Base-by-base conservation (phyloP, 2,888 invertebrate species). In the Tryphoninae sp. region DNA sequence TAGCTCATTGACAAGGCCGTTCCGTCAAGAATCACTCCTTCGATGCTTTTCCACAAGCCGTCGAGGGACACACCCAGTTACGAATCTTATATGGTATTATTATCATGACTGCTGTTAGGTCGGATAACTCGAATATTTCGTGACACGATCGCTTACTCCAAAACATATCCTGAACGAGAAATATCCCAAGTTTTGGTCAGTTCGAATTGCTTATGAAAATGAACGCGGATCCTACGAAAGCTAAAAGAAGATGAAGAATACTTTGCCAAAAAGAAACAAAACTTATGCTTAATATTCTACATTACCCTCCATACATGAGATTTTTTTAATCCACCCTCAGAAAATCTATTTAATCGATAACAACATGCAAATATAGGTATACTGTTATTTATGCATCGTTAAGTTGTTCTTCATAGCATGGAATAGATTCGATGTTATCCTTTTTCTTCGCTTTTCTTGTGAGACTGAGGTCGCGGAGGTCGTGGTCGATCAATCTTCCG, bases 1-100 rank as follows among this genome's bases (percentile, higher is more conserved):
- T 72, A 65, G 61, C 75, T 74, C 80, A 86, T 86, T 87, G 88
- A 87, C 88, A 89, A 89, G 89, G 89, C 80, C 88, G 77, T 76
- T 69, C 62, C 77, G 80, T 78, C 82, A 81, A 86, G 86, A 87
- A 78, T 81, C 51, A 58, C 78, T 67, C 62, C 45, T 62, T 23
- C 73, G 53, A 42, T 64, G 76, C 79, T 83, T 83, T 83, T 76
- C 33, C 80, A 80, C 78, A 59, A 72, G 67, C 11, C 71, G 11
- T 33, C 45, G 13, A 13, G 61, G 51, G 84, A 85, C 85, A 85
- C 85, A 84, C 86, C 86, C 80, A 83, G 55, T 42, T 67, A 75
- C 55, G 26, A 67, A 72, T 76, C 67, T 72, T 49, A n/a, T 40
- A 62, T 55, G 22, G 26, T 42, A 58, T 33, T 68, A 78, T 55